These are phyloP conservation scores for Echiichthys vipera DNA, from an alignment of 2,797 vertebrate species.

Conservation along the genomic window DNA sequence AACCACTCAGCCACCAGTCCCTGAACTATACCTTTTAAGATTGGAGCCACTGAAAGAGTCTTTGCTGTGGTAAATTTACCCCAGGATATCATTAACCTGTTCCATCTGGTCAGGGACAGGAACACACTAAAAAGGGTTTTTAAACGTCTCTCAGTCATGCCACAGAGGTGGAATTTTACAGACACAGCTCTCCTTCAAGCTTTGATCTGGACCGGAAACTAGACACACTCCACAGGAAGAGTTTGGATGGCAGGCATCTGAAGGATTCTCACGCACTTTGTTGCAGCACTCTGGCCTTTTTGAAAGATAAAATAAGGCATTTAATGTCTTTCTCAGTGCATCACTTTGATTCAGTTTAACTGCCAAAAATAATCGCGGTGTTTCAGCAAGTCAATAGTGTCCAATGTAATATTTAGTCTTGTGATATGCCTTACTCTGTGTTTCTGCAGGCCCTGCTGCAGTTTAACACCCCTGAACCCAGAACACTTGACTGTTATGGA, in stretches of 20 bases:
- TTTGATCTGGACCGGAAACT: constrained; percentile 72
- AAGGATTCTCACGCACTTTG: constrained; percentile 21
- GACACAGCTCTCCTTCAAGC: constrained; percentile 28
- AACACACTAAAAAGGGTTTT: constrained; percentile 16
- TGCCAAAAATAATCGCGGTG: not conserved
- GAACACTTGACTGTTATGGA: constrained; percentile 8
- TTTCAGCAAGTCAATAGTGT: not conserved
- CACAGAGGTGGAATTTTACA: constrained; percentile 44
- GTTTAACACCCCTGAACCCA: not conserved
- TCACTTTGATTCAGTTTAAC: constrained; percentile 5
- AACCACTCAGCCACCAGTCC: too few relatives aligned
- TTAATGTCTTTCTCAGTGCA: not conserved
- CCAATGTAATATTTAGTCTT: not conserved
- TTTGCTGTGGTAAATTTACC: constrained; percentile 13
- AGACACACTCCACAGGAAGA: constrained; percentile 54
- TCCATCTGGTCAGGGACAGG: constrained; percentile 25
- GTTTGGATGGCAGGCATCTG: constrained; percentile 32
- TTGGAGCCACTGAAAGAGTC: constrained; percentile 6
- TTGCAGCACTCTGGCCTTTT: not conserved
- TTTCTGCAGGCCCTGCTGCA: not conserved
- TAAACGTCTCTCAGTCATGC: constrained; percentile 20
- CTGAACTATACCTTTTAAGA: too few relatives aligned
- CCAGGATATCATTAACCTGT: constrained; percentile 40
- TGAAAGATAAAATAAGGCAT: constrained; percentile 18
- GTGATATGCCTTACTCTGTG: not conserved